Evolutionary conservation across 2,113 vertebrate species (phyloP), one percentile per base, ranked within the genome.

Genomic region (Heliornis fulica): DNA sequence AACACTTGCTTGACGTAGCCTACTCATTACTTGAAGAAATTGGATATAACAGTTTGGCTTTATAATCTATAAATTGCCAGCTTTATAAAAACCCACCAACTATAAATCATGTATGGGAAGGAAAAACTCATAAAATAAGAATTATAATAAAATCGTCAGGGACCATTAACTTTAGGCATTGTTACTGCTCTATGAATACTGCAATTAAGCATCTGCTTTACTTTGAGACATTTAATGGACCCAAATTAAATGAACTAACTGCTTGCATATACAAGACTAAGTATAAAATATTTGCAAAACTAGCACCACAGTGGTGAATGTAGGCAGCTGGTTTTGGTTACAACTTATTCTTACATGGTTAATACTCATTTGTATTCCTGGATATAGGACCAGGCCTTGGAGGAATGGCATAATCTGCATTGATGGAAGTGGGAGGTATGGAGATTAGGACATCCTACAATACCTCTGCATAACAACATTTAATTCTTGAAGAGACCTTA

Each of bases 131-230:
- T 75, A 75, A 94, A 92, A 63, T 28, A 74, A 77, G 21, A 34
- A 36, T 87, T 82, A 81, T 68, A 75, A 82, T 64, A 71, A 82
- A 80, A 48, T 34, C 75, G 32, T 41, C 45, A 92, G 48, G 43
- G 65, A 36, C 48, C 77, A 94, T 89, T 96, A 87, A 87, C 81
- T 94, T 71, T 40, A 89, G 48, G n/a, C 77, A 84, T 82, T 87
- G 65, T 78, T 84, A 87, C 57, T 25, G 12, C 31, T 92, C 53
- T 89, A 38, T 86, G 60, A 95, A 70, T 9, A 10, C 25, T 92
- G 43, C 77, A 89, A 68, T 91, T 93, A 94, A 89, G 61, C 83
- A 91, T 91, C 69, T 96, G 80, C 45, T 96, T 75, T 79, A 76
- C 45, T 94, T 95, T 75, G 41, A 71, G 78, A 46, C 36, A 56